Evolutionary conservation across 2,113 vertebrate species (phyloP).

Genomic region (Cyprinus carpio): DNA sequence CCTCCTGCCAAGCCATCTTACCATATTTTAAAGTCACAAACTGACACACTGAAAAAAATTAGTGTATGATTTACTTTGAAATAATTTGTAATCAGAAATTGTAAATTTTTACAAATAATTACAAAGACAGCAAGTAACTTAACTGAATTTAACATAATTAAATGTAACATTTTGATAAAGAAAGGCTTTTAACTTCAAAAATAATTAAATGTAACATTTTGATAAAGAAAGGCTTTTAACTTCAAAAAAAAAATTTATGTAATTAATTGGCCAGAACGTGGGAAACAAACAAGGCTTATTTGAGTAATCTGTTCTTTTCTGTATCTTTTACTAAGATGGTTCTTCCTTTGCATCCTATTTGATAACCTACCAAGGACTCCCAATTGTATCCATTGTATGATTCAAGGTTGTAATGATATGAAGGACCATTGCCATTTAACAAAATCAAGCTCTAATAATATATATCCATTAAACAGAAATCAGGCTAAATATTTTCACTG

Average conservation of each 20-base stretch:
- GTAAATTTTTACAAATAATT: too few relatives aligned
- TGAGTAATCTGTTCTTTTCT: background rate
- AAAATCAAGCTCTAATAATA: background rate
- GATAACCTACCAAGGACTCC: slow-evolving; percentile 55
- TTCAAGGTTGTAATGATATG: slow-evolving; percentile 42
- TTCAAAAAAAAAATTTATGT: too few relatives aligned
- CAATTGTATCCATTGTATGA: slow-evolving; percentile 61
- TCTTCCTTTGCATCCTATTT: slow-evolving; percentile 47
- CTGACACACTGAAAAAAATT: background rate
- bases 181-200: too few relatives aligned
- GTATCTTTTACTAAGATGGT: slow-evolving; percentile 37
- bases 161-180: too few relatives aligned
- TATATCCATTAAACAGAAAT: too few relatives aligned
- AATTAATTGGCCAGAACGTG: background rate
- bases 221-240: too few relatives aligned
- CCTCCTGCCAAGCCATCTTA: slow-evolving; percentile 38
- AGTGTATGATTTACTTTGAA: too few relatives aligned
- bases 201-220: too few relatives aligned
- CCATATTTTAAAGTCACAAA: slow-evolving; percentile 8
- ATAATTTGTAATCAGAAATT: too few relatives aligned
- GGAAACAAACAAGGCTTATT: background rate
- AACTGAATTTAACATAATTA: too few relatives aligned
- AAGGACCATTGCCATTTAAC: background rate
- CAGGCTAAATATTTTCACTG: too few relatives aligned
- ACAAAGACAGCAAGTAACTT: too few relatives aligned